A percentile compares a stretch with the other conserved stretches of the same genome.
Conservation (phyloP, 2,888 invertebrate species). For the Noctua fimbriata region DNA sequence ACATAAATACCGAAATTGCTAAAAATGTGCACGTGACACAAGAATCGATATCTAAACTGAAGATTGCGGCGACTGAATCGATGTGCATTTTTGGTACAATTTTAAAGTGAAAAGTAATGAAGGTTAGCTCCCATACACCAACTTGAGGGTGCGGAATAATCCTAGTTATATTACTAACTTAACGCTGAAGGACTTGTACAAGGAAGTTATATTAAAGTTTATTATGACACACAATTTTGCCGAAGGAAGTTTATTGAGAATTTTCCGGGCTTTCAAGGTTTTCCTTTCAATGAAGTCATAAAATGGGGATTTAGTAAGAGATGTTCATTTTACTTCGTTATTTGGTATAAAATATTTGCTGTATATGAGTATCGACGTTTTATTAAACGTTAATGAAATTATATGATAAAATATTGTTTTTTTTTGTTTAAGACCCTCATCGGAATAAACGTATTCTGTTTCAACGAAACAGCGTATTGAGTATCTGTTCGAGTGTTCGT, state of each 20-base stretch:
- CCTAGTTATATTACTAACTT: conserved; percentile 26
- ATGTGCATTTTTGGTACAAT: conserved; percentile 21
- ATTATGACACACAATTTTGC: conserved; percentile 37
- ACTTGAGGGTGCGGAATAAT: conserved; percentile 33
- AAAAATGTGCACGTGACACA: conserved; percentile 6
- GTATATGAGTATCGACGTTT: background rate
- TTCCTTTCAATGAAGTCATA: conserved; percentile 11
- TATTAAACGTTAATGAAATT: background rate
- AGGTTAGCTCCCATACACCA: conserved; percentile 1
- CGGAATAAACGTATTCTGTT: background rate
- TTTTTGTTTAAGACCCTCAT: background rate
- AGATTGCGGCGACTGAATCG: conserved; percentile 5
- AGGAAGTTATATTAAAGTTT: conserved; percentile 21
- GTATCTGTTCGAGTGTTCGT: background rate
- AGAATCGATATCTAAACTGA: conserved; percentile 24
- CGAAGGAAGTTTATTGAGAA: conserved; percentile 14
- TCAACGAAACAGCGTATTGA: background rate
- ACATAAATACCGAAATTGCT: conserved; percentile 25
- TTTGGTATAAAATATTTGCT: background rate
- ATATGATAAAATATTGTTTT: background rate
- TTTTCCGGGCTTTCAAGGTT: conserved; percentile 15
- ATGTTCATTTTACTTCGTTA: background rate
- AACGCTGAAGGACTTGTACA: conserved; percentile 10
- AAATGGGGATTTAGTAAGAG: conserved; percentile 14
- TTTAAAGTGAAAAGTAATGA: conserved; percentile 45